Evolutionary conservation across 2,113 vertebrate species (phyloP), one percentile per base, ranked within the genome.

Genomic region (Verasper variegatus): DNA sequence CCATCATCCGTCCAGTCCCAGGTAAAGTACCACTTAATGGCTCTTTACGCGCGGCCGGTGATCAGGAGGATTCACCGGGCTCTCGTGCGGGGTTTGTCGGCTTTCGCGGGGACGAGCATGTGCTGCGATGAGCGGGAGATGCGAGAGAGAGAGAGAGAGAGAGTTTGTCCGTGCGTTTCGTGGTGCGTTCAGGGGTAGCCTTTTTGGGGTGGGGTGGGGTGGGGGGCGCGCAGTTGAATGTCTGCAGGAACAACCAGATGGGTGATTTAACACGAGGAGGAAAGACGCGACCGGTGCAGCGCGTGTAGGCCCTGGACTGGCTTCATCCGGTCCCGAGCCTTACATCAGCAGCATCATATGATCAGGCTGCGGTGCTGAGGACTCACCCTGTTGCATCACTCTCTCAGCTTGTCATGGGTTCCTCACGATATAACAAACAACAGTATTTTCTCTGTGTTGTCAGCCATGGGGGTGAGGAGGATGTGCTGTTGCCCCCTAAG

Each of bases 341-440:
- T 65, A 70, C 78, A 89, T 87, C 84, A 88, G 87, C 86, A 84
- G 78, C 87, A 89, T 82, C 88, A 82, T 77, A 78, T 82, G 84
- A 76, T 86, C 31, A 61, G 55, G 68, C 82, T 80, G 87, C 85
- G 72, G 71, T 31, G 60, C 80, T 54, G 20, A 55, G 55, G 78
- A 87, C 1, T 68, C 73, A 15, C 76, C 37, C 58, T 21, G 52
- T 60, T 76, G 74, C 65, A 66, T 87, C 83, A 77, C 68, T 8
- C 3, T 3, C 23, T 9, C 35, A 42, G 23, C 1, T 27, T 51
- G 3, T 17, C 15, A 20, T 42, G 40, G 40, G 13, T 42, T 13
- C 3, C 20, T n/a, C 51, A 20, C 2, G 2, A 54, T 10, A 17
- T 17, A 4, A 49, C 45, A 5, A 0, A 42, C 10, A 42, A 42